Conservation (phyloP, 2,113 vertebrate species). For the Sarotherodon lohbergeri region DNA sequence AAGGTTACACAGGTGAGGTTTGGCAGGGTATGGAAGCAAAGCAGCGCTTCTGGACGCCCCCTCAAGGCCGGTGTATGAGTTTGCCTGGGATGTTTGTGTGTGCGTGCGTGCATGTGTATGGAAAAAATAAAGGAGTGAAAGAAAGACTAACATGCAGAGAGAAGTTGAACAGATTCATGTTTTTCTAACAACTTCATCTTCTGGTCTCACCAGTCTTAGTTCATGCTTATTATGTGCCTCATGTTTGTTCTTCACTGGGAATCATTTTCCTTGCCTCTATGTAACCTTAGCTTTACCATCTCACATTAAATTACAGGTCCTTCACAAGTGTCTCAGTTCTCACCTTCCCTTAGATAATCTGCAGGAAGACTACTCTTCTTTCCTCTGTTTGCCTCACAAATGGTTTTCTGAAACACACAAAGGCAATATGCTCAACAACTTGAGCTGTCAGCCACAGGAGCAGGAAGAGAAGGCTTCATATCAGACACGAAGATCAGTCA, state of each 20-base stretch:
- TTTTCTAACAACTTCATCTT: background rate
- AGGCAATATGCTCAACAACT: slow-evolving; percentile 3
- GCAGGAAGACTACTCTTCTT: slow-evolving; percentile 49
- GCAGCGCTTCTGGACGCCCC: slow-evolving; percentile 54
- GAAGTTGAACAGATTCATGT: background rate
- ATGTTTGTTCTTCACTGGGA: background rate
- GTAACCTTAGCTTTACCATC: slow-evolving; percentile 50
- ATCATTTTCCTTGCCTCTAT: slow-evolving; percentile 5
- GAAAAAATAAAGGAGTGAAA: background rate
- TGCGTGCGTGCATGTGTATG: background rate
- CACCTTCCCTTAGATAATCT: slow-evolving; percentile 54
- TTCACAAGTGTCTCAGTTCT: slow-evolving; percentile 37
- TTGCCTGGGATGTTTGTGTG: slow-evolving; percentile 13
- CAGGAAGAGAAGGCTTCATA: background rate
- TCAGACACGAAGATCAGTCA: slow-evolving; percentile 4
- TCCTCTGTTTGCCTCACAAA: slow-evolving; percentile 33
- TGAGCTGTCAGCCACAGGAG: background rate
- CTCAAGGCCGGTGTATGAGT: slow-evolving; percentile 42
- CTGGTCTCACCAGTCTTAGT: background rate
- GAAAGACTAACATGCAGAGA: background rate
- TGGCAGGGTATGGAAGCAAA: slow-evolving; percentile 46
- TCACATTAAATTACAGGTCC: slow-evolving; percentile 55
- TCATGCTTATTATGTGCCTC: background rate
- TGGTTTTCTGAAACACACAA: slow-evolving; percentile 20
- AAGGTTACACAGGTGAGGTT: slow-evolving; percentile 67